A percentile compares a stretch with the other conserved stretches of the same genome.
These are phyloP conservation scores for Fabriciana adippe DNA, from an alignment of 2,888 invertebrate genomes.

Conservation along the genomic window DNA sequence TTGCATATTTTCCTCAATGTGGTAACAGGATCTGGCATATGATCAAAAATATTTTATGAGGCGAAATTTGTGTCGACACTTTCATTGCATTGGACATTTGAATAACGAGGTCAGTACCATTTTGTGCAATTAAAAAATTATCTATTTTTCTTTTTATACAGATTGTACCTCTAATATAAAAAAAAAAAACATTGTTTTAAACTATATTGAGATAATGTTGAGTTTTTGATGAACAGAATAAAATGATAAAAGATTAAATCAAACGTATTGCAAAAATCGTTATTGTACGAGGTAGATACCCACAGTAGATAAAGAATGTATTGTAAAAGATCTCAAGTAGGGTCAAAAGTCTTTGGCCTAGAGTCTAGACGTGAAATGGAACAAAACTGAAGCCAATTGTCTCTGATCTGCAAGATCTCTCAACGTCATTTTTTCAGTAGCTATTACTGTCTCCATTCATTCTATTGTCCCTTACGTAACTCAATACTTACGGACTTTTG, in stretches of 20 bases:
- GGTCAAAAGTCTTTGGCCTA: conserved; percentile 17
- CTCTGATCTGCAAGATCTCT: conserved; percentile 27
- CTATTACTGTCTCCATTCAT: conserved; percentile 55
- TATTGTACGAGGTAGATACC: neutral
- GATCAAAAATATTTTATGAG: conserved; percentile 55
- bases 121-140: too few species aligned
- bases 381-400: conserved; percentile 33
- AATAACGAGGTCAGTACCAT: conserved; percentile 11
- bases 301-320: neutral
- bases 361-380: conserved; percentile 17
- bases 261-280: conserved; percentile 1
- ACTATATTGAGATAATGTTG: neutral
- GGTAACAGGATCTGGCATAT: conserved; percentile 52
- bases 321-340: neutral
- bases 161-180: too few species aligned
- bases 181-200: neutral
- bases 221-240: too few species aligned
- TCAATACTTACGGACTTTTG: conserved; percentile 75
- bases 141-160: too few species aligned
- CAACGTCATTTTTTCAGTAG: conserved; percentile 50
- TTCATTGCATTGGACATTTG: conserved; percentile 6
- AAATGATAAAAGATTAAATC: neutral
- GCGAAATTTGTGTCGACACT: conserved; percentile 27
- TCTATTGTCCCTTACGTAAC: conserved; percentile 71
- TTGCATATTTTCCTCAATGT: conserved; percentile 46